phyloP scores from a whole-genome alignment of 2,888 invertebrate genomes.

The Agriopis marginaria region DNA sequence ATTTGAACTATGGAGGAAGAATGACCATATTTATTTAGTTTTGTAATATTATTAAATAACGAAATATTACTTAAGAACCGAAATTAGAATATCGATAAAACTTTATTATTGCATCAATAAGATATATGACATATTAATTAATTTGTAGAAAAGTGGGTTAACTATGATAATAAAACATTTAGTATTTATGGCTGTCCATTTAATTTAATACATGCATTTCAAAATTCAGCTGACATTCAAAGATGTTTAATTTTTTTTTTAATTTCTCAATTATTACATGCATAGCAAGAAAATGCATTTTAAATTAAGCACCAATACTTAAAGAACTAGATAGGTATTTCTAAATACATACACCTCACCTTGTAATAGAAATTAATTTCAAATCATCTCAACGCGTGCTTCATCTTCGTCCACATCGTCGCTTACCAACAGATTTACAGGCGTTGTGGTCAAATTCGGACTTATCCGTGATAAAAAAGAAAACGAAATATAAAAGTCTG shows the following conservation, averaged over 20 bases:
- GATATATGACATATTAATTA: background rate
- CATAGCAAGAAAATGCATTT: background rate
- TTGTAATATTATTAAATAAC: background rate
- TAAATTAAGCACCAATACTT: background rate
- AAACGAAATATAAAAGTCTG: background rate
- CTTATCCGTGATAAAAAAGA: no score
- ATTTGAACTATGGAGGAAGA: no score
- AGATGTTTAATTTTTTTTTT: background rate
- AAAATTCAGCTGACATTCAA: background rate
- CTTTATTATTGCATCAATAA: background rate
- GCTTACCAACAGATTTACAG: no score
- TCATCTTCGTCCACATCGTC: no score
- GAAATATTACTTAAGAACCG: background rate
- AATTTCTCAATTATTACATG: background rate
- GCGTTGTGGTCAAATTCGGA: no score
- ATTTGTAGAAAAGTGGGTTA: slow-evolving; percentile 4
- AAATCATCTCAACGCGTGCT: background rate
- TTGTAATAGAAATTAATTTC: background rate
- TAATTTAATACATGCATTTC: background rate
- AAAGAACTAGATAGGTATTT: background rate
- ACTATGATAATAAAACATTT: background rate
- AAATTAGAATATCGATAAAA: slow-evolving; percentile 6
- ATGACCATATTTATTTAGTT: background rate
- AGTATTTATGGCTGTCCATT: background rate
- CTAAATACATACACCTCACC: background rate